Evolutionary conservation across 1,140 invertebrate genomes (phyloP).

Genomic region (Musca domestica): DNA sequence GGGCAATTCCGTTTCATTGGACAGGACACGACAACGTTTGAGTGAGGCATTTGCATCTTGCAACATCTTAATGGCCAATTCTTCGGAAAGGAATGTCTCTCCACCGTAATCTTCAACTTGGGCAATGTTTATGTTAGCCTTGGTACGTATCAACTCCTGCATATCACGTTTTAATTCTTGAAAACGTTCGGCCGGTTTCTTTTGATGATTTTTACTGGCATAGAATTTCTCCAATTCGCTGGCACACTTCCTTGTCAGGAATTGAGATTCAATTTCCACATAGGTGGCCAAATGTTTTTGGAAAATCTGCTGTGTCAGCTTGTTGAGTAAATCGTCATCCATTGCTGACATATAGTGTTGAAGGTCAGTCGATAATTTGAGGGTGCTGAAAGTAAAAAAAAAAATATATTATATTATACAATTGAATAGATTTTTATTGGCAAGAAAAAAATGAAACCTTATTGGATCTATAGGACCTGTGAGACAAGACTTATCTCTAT

Average conservation of each 20-base stretch:
- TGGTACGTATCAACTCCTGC: conserved; percentile 87
- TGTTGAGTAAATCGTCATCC: conserved; percentile 76
- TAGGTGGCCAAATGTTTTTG: conserved; percentile 76
- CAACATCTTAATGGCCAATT: conserved; percentile 89
- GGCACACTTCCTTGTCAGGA: conserved; percentile 72
- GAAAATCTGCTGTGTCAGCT: conserved; percentile 82
- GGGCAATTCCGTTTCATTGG: conserved; percentile 74
- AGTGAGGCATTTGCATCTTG: conserved; percentile 91
- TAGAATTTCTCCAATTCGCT: conserved; percentile 83
- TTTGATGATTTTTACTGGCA: conserved; percentile 90
- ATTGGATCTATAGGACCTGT: too few relatives aligned
- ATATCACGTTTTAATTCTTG: conserved; percentile 90
- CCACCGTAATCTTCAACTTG: conserved; percentile 94
- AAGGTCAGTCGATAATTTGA: conserved; percentile 72
- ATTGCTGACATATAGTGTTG: conserved; percentile 74
- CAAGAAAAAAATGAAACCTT: too few relatives aligned
- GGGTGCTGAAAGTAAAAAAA: conserved; percentile 61
- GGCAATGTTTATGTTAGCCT: conserved; percentile 90
- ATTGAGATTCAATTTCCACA: conserved; percentile 69
- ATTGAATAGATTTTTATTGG: too few relatives aligned
- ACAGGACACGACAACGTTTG: conserved; percentile 82
- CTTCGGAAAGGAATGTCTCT: conserved; percentile 96
- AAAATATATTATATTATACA: too few relatives aligned
- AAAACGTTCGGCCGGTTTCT: conserved; percentile 79
- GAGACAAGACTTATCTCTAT: too few relatives aligned